phyloP scores from a whole-genome alignment of 2,797 vertebrate genomes.

The Alauda arvensis region DNA sequence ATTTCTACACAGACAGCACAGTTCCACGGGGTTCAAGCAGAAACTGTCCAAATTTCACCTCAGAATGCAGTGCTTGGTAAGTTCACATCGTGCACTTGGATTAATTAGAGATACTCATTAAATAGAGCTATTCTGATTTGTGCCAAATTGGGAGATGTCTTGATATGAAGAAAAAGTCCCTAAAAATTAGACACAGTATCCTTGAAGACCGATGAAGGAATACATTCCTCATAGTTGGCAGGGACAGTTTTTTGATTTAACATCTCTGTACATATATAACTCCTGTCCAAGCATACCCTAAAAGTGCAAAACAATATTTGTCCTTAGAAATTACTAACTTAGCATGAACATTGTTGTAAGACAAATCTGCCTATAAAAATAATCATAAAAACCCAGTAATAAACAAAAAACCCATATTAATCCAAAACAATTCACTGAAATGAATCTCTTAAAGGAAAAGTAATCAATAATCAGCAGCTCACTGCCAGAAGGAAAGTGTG shows the following conservation, averaged over 20 bases:
- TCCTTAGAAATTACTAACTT: background rate
- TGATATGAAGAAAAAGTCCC: background rate
- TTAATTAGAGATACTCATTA: background rate
- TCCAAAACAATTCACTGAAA: background rate
- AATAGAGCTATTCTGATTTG: background rate
- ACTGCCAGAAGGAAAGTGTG: background rate
- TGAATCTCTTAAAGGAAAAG: background rate
- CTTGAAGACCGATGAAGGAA: background rate
- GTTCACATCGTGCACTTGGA: background rate
- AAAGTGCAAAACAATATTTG: background rate
- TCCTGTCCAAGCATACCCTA: background rate
- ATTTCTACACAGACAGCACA: background rate
- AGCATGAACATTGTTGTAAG: background rate
- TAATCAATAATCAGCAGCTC: background rate
- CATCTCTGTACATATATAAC: background rate
- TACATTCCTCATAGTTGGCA: background rate
- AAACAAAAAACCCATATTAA: background rate
- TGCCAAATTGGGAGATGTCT: background rate
- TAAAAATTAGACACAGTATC: background rate
- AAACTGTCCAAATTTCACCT: background rate
- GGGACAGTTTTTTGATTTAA: background rate
- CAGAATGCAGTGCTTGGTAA: background rate
- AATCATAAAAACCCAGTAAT: background rate
- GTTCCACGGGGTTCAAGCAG: background rate
- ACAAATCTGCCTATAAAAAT: background rate